Percentiles rank a stretch among this genome's conserved stretches.
These are phyloP conservation scores for Rallus crepitans DNA, from an alignment of 2,797 vertebrate species.

Conservation along the genomic window DNA sequence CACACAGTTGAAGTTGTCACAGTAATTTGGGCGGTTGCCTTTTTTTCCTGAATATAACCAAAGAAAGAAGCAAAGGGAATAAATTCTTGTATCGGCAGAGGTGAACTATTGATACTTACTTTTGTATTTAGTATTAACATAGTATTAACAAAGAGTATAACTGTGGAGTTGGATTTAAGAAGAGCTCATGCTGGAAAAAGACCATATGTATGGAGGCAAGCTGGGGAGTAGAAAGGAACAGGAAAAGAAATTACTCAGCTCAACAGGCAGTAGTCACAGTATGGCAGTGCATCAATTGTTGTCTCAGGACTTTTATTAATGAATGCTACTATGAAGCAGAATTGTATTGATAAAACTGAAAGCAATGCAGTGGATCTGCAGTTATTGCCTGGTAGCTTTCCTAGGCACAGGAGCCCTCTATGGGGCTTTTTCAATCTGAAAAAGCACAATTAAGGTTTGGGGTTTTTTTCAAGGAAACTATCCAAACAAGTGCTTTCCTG, in stretches of 20 bases:
- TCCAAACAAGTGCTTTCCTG: slow-evolving; percentile 51
- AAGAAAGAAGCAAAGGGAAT: not conserved
- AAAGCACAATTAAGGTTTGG: not conserved
- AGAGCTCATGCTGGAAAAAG: not conserved
- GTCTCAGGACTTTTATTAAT: not conserved
- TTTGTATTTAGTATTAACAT: not conserved
- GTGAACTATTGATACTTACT: not conserved
- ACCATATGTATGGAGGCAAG: not conserved
- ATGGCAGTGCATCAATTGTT: not conserved
- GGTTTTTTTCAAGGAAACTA: slow-evolving; percentile 10
- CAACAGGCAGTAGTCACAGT: not conserved
- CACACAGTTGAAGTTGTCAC: not conserved
- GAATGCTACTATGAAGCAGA: not conserved
- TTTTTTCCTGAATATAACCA: not conserved
- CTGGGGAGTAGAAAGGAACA: not conserved
- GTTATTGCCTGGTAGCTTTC: not conserved
- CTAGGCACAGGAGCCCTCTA: not conserved
- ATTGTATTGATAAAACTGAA: not conserved
- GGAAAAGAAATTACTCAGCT: not conserved
- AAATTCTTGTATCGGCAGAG: not conserved
- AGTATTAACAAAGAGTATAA: not conserved
- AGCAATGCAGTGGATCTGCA: not conserved
- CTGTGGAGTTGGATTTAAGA: not conserved
- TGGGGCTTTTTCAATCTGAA: not conserved
- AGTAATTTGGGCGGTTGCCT: not conserved